Base-by-base conservation (phyloP, 2,888 invertebrate genomes). In the Prenolepis imparis region DNA sequence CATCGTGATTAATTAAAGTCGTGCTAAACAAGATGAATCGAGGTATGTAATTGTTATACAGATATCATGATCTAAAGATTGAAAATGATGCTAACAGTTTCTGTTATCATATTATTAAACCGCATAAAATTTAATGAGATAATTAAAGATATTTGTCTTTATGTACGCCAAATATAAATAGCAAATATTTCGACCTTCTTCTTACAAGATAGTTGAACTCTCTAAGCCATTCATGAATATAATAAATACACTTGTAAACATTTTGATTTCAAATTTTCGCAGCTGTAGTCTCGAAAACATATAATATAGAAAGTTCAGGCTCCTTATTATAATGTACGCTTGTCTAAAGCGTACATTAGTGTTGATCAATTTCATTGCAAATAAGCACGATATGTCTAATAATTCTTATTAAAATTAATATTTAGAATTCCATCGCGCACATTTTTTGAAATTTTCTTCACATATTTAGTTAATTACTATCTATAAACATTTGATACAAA, bases 1-100 rank as follows among this genome's bases (percentile, higher is more conserved):
- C 80, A 75, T 85, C 83, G 86, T 90, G 91, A 91, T 91, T 91
- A 91, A 91, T 91, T 91, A 90, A 87, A 83, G 68, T 44, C 84
- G 15, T 67, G 9, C 15, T 64, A 55, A 81, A 32, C 44, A 28
- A 41, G 44, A 80, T 36, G 24, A n/a, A 18, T 48, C 18, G 32
- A 41, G 18, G 12, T 15, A 55, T 5, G 21, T 39, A 74, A 70
- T 36, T 70, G 59, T 70, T 32, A 61, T 36, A 61, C 18, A 18
- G 6, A 52, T n/a, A 3, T 68, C 24, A 44, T 15, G 6, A 80
- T 57, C 24, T 55, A 63, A 28, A 0, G 2, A 9, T 21, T 12
- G 24, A 61, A 61, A 5, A 41, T 73, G 11, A 3, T 15, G 28
- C 15, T 9, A 61, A 32, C 18, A 9, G 6, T 61, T 59, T n/a